Base-by-base conservation (phyloP, 2,113 vertebrate species). In the Phaetusa simplex region DNA sequence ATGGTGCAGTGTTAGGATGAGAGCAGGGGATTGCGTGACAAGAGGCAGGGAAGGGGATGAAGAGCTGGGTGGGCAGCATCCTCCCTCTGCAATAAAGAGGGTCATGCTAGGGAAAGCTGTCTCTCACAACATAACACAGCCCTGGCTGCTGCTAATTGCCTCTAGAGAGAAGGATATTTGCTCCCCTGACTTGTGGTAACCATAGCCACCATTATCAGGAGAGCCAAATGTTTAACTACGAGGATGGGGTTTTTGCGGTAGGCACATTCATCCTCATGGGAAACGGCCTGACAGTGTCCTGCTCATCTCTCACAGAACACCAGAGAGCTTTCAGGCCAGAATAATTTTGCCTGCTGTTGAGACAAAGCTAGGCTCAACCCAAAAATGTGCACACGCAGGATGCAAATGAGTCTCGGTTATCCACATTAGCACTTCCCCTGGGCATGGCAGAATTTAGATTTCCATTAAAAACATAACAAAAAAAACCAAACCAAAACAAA, bases 181-280 rank as follows among this genome's bases (percentile, higher is more conserved):
- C 36, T 87, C 12, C 53, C 61, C 82, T 88, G 91, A 95, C 71
- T 93, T 91, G 90, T n/a, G 86, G 96, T 96, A 94, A 96, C 94
- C 87, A 93, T 95, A 77, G 87, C 47, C 74, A 93, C 84, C 59
- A 36, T 45, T 97, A 96, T 94, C 95, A 91, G 85, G 82, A 73
- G 14, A 83, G 42, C 50, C 91, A 95, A 87, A 85, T 2, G 34
- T 84, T 82, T 70, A 87, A 4, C 69, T 77, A 17, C 4, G 70
- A 95, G 73, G 50, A 93, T 59, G 62, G 50, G 95, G 91, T 59
- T 97, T 97, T 95, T 95, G 94, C 0, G 96, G 96, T 70, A 90
- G 82, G 89, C 84, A 91, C 66, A 83, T 50, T 95, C 85, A 95
- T 95, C 71, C 84, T 94, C 87, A 87, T 90, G 94, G 94, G 91